Percentiles rank a stretch among this genome's conserved stretches.
Conservation (phyloP, 1,140 invertebrate genomes). For the Leptoteleia sp. region DNA sequence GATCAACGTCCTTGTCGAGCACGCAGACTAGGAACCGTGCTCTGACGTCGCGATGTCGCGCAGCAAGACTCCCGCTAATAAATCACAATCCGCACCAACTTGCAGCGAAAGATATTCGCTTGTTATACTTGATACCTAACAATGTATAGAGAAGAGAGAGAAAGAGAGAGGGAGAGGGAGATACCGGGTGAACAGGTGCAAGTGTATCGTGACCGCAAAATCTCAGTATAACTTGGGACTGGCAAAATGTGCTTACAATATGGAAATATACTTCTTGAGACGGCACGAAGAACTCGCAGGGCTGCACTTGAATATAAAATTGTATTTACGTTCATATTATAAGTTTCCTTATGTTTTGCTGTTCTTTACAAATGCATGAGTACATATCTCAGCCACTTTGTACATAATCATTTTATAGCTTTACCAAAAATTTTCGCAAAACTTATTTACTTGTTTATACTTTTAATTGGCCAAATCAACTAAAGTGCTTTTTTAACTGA, state of each 20-base stretch:
- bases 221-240: conserved; percentile 49
- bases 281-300: conserved; percentile 54
- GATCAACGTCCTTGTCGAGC: conserved; percentile 45
- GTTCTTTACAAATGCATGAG: conserved; percentile 19
- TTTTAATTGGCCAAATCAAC: too few relatives aligned
- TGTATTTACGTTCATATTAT: conserved; percentile 58
- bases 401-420: conserved; percentile 31
- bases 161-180: background rate
- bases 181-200: conserved; percentile 53
- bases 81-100: conserved; percentile 57
- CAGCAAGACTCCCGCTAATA: conserved; percentile 50
- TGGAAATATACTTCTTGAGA: conserved; percentile 58
- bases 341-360: conserved; percentile 56
- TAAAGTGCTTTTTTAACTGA: too few relatives aligned
- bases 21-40: too few relatives aligned
- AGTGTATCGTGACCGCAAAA: conserved; percentile 58
- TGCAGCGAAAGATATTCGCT: conserved; percentile 58
- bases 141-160: conserved; percentile 16
- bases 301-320: conserved; percentile 60
- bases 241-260: conserved; percentile 63
- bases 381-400: conserved; percentile 17
- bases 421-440: conserved; percentile 10
- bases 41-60: conserved; percentile 29
- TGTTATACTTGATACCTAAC: conserved; percentile 59
- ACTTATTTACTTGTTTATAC: conserved; percentile 9